Conservation (phyloP, 2,888 invertebrate species). For the Charanyca ferruginea region DNA sequence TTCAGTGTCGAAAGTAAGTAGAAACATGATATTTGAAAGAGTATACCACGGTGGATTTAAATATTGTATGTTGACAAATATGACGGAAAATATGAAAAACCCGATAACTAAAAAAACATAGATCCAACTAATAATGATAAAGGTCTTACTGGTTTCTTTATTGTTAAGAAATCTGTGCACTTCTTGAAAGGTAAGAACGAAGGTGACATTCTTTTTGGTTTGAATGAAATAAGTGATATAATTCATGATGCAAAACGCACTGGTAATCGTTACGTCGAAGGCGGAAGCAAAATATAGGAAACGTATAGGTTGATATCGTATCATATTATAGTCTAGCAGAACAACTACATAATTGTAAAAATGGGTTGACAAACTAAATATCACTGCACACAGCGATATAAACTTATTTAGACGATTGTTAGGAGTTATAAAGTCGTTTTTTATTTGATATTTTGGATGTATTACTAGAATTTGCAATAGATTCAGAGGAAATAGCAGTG, state of each 20-base stretch:
- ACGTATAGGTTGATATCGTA: neutral
- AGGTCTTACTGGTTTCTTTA: neutral
- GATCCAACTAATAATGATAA: constrained; percentile 27
- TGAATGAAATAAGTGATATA: constrained; percentile 15
- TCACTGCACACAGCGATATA: neutral
- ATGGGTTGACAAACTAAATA: neutral
- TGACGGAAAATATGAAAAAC: neutral
- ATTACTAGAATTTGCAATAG: constrained; percentile 6
- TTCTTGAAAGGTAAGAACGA: constrained; percentile 45
- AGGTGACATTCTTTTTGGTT: constrained; percentile 19
- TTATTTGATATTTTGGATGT: constrained; percentile 14
- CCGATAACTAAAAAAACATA: neutral
- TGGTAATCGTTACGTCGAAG: constrained; percentile 3
- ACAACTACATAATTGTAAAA: neutral
- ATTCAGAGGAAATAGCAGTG: constrained; percentile 20
- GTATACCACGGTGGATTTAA: neutral
- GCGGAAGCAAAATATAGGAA: constrained; percentile 9
- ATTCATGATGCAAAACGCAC: constrained; percentile 27
- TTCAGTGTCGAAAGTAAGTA: constrained; percentile 32
- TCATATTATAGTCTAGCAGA: neutral
- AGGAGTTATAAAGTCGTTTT: constrained; percentile 11
- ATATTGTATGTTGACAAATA: neutral
- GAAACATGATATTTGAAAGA: neutral
- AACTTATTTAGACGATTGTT: constrained; percentile 5
- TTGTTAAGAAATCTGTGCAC: constrained; percentile 27